These are phyloP conservation scores for Lithobates pipiens DNA, from an alignment of 2,797 vertebrate genomes.

Conservation along the genomic window DNA sequence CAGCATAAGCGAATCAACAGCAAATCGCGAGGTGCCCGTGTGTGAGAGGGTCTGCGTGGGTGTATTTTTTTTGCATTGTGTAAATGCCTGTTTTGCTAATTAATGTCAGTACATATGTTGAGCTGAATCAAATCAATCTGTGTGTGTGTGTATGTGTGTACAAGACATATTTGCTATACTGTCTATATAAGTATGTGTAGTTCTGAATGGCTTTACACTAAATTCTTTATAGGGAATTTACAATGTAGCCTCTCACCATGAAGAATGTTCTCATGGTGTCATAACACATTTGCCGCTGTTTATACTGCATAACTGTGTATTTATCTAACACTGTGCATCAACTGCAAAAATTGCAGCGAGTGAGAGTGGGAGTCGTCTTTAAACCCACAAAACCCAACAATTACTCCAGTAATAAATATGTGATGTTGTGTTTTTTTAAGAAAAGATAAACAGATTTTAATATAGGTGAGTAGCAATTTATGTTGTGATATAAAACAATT, in stretches of 20 bases:
- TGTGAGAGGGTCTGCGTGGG: neutral
- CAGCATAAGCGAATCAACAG: slow-evolving; percentile 96
- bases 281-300: neutral
- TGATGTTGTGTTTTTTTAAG: no score
- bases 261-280: neutral
- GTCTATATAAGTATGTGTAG: slow-evolving; percentile 10
- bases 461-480: no score
- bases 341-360: neutral
- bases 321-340: neutral
- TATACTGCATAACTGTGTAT: neutral
- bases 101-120: slow-evolving; percentile 47
- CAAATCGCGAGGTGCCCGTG: slow-evolving; percentile 87
- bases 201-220: neutral
- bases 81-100: slow-evolving; percentile 44
- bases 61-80: slow-evolving; percentile 26
- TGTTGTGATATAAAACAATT: neutral
- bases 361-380: neutral
- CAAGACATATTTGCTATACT: slow-evolving; percentile 22
- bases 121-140: neutral
- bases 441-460: no score
- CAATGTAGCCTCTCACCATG: neutral
- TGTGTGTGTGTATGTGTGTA: slow-evolving; percentile 5
- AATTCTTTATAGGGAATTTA: neutral
- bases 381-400: no score
- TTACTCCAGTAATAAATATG: no score